Conservation (phyloP, 2,113 vertebrate species). For the Morone saxatilis region DNA sequence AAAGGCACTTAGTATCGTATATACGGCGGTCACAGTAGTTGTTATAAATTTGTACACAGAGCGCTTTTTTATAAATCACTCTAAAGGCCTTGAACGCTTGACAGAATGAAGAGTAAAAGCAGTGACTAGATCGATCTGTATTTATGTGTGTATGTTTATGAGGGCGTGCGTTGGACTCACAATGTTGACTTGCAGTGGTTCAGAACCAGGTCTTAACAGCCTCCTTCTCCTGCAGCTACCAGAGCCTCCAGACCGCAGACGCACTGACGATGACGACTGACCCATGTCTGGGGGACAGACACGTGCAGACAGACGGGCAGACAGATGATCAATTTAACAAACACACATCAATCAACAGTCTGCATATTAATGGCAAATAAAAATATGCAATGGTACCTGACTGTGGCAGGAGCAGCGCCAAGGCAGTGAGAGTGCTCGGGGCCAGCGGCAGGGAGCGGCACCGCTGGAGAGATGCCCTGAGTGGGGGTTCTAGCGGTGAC, state of each 20-base stretch:
- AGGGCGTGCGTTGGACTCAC: conserved; percentile 80
- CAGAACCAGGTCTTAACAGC: conserved; percentile 87
- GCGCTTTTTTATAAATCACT: neutral
- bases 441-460: conserved; percentile 89
- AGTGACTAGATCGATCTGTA: neutral
- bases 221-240: conserved; percentile 84
- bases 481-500: conserved; percentile 84
- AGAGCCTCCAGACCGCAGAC: conserved; percentile 79
- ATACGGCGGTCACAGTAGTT: neutral
- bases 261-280: conserved; percentile 78
- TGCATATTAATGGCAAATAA: conserved; percentile 21
- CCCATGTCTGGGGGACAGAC: conserved; percentile 41
- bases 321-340: conserved; percentile 1
- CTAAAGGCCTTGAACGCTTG: neutral
- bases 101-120: conserved; percentile 1
- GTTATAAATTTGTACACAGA: neutral
- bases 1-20: neutral
- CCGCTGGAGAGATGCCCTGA: conserved; percentile 88
- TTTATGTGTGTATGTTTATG: conserved; percentile 14
- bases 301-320: neutral
- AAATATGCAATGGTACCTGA: conserved; percentile 74
- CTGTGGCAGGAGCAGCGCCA: conserved; percentile 82
- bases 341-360: conserved; percentile 1
- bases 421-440: conserved; percentile 85
- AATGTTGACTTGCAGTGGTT: conserved; percentile 88